Conservation (phyloP, 2,888 invertebrate species). For the Digitonthophagus gazella region DNA sequence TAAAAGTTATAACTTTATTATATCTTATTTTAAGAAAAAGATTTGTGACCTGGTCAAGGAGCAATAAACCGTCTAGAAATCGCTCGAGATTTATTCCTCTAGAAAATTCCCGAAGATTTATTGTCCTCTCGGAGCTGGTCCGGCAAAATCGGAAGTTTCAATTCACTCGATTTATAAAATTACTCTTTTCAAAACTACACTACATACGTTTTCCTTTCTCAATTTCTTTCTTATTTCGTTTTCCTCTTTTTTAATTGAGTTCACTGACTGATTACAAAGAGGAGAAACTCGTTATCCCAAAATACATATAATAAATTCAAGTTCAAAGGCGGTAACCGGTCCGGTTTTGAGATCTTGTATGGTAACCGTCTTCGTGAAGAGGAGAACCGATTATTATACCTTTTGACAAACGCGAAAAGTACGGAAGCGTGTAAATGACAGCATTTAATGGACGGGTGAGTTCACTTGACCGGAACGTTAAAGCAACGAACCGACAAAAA, state of each 20-base stretch:
- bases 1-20: background rate
- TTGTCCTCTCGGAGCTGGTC: constrained; percentile 27
- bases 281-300: no score
- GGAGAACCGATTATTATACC: background rate
- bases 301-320: no score
- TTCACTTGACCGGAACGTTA: background rate
- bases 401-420: background rate
- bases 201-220: background rate
- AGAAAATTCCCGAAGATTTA: constrained; percentile 31
- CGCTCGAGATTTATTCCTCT: constrained; percentile 31
- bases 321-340: no score
- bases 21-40: background rate
- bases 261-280: background rate
- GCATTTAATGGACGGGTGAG: background rate
- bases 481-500: background rate
- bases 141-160: constrained; percentile 28
- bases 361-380: no score
- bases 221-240: background rate
- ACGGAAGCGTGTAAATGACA: background rate
- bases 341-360: no score
- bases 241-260: no score
- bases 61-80: background rate
- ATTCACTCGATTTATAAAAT: constrained; percentile 29
- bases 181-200: background rate
- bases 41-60: background rate